Base-by-base conservation (phyloP, 2,113 vertebrate genomes). In the Otocyon megalotis region DNA sequence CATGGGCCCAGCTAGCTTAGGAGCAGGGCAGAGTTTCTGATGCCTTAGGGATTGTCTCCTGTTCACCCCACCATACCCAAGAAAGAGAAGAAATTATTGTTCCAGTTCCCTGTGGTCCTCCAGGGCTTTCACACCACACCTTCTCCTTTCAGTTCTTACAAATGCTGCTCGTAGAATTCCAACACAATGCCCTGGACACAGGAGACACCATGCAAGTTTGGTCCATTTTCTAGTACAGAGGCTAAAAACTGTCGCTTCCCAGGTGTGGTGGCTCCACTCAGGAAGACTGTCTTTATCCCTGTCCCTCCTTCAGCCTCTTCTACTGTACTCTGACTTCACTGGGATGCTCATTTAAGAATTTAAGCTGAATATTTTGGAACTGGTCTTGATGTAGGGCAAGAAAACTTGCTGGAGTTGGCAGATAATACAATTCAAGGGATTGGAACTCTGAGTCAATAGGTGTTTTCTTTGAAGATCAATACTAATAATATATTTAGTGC, bases 391-490 rank as follows among this genome's bases (percentile, higher is more conserved):
- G 56, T n/a, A 84, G 35, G 22, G 81, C 54, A 67, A 67, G 58
- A 62, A 94, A 90, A 90, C 10, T 56, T 89, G 56, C 53, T 60
- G 17, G 32, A 60, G 8, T 56, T 30, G 48, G 85, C 63, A 8
- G 20, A 43, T 60, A 80, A 8, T 77, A 48, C 65, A 13, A 8
- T 62, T 84, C 10, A 20, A 94, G 82, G 77, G 90, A 28, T 87
- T 65, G 26, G 60, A 92, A 96, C 76, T 96, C 92, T 95, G 94
- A 97, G 14, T 87, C 95, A 96, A 86, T 96, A 90, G 85, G 30
- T 94, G 71, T 96, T 89, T 94, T 89, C 97, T 95, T 81, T 86
- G 92, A 90, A 93, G 89, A 98, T 98, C 53, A 10, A 92, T 95
- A 90, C 3, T 17, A 91, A 96, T 54, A 98, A 96, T 54, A 98